Percentiles rank a stretch among this genome's conserved stretches.
Evolutionary conservation across 2,113 vertebrate genomes (phyloP).

Genomic region (Pygoscelis adeliae): DNA sequence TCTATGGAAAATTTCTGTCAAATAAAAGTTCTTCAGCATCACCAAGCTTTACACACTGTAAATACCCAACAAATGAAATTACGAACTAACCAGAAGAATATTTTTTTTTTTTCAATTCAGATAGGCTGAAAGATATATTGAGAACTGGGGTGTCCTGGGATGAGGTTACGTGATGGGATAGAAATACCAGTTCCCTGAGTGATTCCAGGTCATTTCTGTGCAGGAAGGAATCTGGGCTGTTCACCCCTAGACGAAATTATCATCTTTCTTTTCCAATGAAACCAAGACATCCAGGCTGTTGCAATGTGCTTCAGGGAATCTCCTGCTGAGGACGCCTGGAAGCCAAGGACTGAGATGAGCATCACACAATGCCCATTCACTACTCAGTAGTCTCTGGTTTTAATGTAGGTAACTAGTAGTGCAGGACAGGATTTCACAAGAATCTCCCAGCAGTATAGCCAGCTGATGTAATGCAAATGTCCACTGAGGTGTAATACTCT

Average conservation of each 20-base stretch:
- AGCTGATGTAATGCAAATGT: not conserved
- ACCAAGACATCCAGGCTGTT: not conserved
- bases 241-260: accelerated
- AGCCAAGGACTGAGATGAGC: not conserved
- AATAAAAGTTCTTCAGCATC: not conserved
- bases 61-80: not conserved
- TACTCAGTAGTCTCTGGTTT: not conserved
- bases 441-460: not conserved
- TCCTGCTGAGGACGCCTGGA: not conserved
- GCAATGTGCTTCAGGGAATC: not conserved
- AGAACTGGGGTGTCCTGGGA: not conserved
- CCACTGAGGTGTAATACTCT: not conserved
- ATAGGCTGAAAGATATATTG: not conserved
- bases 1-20: not conserved
- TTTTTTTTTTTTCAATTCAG: not conserved
- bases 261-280: not conserved
- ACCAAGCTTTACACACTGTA: not conserved
- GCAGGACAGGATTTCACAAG: not conserved
- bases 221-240: not conserved
- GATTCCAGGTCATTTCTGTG: not conserved
- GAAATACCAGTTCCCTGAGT: not conserved
- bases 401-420: not conserved
- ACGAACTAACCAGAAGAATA: not conserved
- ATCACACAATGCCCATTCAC: not conserved
- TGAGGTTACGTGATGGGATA: accelerated